phyloP scores from a whole-genome alignment of 2,888 invertebrate species.

The Trachelus iudaicus region DNA sequence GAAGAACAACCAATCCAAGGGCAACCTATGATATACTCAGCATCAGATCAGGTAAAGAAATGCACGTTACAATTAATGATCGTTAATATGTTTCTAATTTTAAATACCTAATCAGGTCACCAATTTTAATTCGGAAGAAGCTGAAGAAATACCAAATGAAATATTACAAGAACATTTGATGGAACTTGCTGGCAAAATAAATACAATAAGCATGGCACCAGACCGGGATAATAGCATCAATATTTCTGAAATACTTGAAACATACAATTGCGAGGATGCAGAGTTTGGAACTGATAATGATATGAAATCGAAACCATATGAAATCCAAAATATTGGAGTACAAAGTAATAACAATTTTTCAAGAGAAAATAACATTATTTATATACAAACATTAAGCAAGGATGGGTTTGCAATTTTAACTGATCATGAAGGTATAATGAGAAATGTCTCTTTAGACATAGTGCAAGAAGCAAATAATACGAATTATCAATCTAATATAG shows the following conservation, averaged over 20 bases:
- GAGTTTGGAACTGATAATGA: slow-evolving; percentile 1
- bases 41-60: slow-evolving; percentile 43
- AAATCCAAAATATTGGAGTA: slow-evolving; percentile 3
- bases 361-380: slow-evolving; percentile 11
- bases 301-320: neutral
- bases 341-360: neutral
- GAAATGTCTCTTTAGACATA: slow-evolving; percentile 3
- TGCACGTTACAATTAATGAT: slow-evolving; percentile 2
- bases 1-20: slow-evolving; percentile 6
- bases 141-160: slow-evolving; percentile 33
- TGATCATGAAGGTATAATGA: slow-evolving; percentile 3
- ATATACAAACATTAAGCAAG: slow-evolving; percentile 14
- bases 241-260: slow-evolving; percentile 34
- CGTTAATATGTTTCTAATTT: slow-evolving; percentile 7
- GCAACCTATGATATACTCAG: slow-evolving; percentile 41
- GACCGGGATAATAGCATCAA: slow-evolving; percentile 29
- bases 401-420: slow-evolving; percentile 9
- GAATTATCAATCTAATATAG: neutral
- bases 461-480: neutral
- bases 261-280: slow-evolving; percentile 30
- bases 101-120: slow-evolving; percentile 33
- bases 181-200: slow-evolving; percentile 40
- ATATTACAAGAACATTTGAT: slow-evolving; percentile 36
- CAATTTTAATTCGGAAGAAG: slow-evolving; percentile 35
- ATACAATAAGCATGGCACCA: slow-evolving; percentile 30